Conservation (phyloP, 2,797 vertebrate genomes). For the Zonotrichia albicollis region DNA sequence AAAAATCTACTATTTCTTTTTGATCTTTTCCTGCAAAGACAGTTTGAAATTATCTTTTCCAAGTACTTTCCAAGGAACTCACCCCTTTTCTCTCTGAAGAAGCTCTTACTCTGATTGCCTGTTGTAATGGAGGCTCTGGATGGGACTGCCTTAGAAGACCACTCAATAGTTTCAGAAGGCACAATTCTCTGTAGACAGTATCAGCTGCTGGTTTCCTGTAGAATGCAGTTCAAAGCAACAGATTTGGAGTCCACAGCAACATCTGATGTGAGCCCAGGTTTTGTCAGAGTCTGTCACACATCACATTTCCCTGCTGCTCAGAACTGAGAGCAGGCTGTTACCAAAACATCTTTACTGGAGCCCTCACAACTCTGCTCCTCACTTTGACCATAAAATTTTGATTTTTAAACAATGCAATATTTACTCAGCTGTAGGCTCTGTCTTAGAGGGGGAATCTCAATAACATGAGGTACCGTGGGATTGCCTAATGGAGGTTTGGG, state of each 20-base stretch:
- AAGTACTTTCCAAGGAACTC: background rate
- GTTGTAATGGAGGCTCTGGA: background rate
- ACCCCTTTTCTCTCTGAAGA: background rate
- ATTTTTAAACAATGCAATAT: background rate
- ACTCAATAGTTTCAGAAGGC: background rate
- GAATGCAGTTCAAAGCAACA: background rate
- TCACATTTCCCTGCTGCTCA: background rate
- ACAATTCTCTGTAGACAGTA: background rate
- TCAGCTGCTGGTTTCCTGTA: background rate
- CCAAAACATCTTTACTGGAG: background rate
- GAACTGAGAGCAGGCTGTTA: background rate
- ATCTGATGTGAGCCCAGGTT: background rate
- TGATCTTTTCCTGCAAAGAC: background rate
- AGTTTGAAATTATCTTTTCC: constrained; percentile 12
- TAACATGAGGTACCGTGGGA: background rate
- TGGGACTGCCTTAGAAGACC: background rate
- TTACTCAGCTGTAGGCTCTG: background rate
- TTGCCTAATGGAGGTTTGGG: background rate
- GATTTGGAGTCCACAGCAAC: background rate
- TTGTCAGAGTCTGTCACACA: background rate
- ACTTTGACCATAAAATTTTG: background rate
- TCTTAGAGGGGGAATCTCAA: background rate
- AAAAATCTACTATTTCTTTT: constrained; percentile 21
- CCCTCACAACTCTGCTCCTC: background rate
- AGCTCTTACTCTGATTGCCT: constrained; percentile 21